Base-by-base conservation (phyloP, 1,140 invertebrate species). In the Aleiodes sp. region DNA sequence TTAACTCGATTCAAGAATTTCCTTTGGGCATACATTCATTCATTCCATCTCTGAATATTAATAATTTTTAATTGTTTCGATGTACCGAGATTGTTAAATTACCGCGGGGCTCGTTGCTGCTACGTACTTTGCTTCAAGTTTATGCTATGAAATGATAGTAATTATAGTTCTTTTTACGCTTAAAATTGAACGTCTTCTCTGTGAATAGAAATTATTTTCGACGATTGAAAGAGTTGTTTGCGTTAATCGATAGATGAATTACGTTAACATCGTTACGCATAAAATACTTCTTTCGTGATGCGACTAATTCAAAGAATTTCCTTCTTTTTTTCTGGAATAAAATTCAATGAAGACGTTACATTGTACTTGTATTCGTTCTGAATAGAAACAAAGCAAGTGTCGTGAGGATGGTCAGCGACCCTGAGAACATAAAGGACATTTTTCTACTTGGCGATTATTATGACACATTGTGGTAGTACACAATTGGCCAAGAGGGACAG, bases 61-160 rank as follows among this genome's bases (percentile, higher is more conserved):
- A 56, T 56, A 10, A 4, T 56, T 24, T 56, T 56, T 56, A 56
- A 56, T 56, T 56, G 52, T 56, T 56, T 56, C 9, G 12, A 56
- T 56, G 24, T 7, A 7, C 7, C 7, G 31, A 33, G 31, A 10
- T 33, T 33, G 12, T 33, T n/a, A n/a, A n/a, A n/a, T 33, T 33
- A 33, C 4, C 31, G 4, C 31, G 9, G 31, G 31, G 31, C 31
- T 33, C 9, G 9, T 7, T 33, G 31, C 31, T 33, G 9, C 31
- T 33, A 9, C 31, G 9, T 33, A 33, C 31, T 33, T 33, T 33
- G 31, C 31, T 8, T 8, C 12, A 10, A 33, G 0, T 33, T 33
- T 33, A 33, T 33, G 31, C 31, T 4, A n/a, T n/a, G n/a, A n/a
- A n/a, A n/a, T n/a, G n/a, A n/a, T n/a, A n/a, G n/a, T n/a, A n/a